Conservation (phyloP, 92 coral and sea anemone species). For the Zoanthus solanderi region DNA sequence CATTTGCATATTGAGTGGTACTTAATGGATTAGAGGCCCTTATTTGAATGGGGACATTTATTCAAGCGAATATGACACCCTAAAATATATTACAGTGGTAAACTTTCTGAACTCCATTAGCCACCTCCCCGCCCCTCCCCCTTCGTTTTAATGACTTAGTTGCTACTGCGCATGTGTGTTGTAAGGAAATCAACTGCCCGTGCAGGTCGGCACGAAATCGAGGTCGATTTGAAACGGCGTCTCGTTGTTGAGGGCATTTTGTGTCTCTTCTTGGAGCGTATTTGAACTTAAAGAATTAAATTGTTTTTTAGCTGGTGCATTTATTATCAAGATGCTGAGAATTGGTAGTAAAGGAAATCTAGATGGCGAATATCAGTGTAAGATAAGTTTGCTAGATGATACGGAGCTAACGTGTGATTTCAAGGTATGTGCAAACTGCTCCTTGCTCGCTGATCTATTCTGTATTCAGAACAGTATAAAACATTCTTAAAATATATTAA, state of each 20-base stretch:
- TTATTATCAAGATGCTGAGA: conserved; percentile 68
- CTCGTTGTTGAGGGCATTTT: conserved; percentile 31
- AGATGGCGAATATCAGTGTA: conserved; percentile 94
- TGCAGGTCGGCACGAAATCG: conserved; percentile 26
- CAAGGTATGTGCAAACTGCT: conserved; percentile 77
- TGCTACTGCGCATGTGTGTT: conserved; percentile 25
- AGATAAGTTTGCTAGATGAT: conserved; percentile 95
- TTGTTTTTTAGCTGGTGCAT: conserved; percentile 5
- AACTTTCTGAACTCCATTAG: conserved; percentile 1
- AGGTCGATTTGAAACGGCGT: conserved; percentile 26
- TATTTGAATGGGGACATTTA: background rate
- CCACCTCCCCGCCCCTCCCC: background rate
- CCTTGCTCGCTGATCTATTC: conserved; percentile 36
- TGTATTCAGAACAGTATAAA: too few species aligned
- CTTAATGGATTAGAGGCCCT: background rate
- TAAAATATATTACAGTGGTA: background rate
- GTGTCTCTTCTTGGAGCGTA: background rate
- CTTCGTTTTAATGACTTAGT: background rate
- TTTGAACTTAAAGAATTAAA: background rate
- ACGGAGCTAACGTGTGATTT: conserved; percentile 98
- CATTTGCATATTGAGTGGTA: background rate
- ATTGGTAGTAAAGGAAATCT: conserved; percentile 85
- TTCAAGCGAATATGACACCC: background rate
- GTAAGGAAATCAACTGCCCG: background rate
- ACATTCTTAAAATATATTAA: background rate